These are phyloP conservation scores for Andrena bucephala DNA, from an alignment of 2,888 invertebrate species.

Conservation along the genomic window DNA sequence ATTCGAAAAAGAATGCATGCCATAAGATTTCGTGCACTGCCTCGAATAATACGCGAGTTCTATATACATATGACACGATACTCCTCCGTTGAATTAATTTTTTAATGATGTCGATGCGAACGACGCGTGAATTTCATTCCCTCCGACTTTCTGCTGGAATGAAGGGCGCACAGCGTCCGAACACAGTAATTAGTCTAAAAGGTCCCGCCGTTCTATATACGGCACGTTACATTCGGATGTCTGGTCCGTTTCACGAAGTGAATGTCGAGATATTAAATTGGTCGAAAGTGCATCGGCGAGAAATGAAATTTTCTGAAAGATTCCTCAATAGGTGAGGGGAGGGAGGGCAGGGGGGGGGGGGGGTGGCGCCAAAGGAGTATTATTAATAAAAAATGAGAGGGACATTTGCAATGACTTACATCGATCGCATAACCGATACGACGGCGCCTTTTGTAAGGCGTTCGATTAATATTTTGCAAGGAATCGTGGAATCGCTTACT, in stretches of 20 bases:
- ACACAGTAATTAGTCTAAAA: slow-evolving; percentile 50
- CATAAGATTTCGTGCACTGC: neutral
- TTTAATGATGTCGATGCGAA: neutral
- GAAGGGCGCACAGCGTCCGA: neutral
- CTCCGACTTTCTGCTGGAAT: neutral
- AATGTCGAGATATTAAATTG: slow-evolving; percentile 33
- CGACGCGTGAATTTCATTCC: neutral
- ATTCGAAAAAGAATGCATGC: neutral
- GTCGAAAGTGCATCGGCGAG: slow-evolving; percentile 11
- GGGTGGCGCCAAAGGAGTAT: neutral
- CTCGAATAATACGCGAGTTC: neutral
- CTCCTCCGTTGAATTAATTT: neutral
- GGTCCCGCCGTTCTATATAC: slow-evolving; percentile 5
- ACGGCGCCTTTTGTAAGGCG: neutral
- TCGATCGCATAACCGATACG: neutral
- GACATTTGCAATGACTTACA: neutral
- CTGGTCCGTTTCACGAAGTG: slow-evolving; percentile 24
- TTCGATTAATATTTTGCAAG: neutral
- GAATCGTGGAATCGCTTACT: neutral
- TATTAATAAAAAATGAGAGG: slow-evolving; percentile 3
- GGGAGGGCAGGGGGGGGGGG: too few relatives aligned
- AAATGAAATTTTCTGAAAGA: slow-evolving; percentile 29
- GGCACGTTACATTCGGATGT: slow-evolving; percentile 24
- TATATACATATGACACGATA: neutral
- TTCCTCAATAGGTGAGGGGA: neutral